These are phyloP conservation scores for Drosophila fulvimacula DNA, from an alignment of 2,888 invertebrate genomes.

Conservation along the genomic window DNA sequence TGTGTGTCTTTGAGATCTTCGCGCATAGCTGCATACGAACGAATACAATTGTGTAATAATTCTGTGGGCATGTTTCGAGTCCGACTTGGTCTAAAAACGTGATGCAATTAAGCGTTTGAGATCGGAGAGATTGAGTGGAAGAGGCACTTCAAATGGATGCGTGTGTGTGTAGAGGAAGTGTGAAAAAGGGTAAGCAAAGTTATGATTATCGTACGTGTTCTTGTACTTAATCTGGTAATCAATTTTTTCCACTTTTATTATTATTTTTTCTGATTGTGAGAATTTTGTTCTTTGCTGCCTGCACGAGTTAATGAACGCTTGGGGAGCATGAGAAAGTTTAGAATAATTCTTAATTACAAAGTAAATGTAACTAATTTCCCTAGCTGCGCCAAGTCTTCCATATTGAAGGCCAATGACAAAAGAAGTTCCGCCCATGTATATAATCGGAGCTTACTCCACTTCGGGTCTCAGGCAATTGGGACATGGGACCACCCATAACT, in stretches of 20 bases:
- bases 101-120: constrained; percentile 77
- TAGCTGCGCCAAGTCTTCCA: not conserved
- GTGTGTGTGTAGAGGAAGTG: constrained; percentile 48
- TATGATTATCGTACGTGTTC: constrained; percentile 81
- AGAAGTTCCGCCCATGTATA: constrained; percentile 4
- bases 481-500: constrained; percentile 40
- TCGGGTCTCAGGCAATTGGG: constrained; percentile 23
- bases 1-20: constrained; percentile 28
- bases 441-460: constrained; percentile 38
- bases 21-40: constrained; percentile 29
- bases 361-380: constrained; percentile 37
- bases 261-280: constrained; percentile 67
- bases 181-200: constrained; percentile 67
- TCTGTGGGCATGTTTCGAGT: constrained; percentile 42
- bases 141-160: constrained; percentile 49
- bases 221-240: constrained; percentile 66
- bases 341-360: constrained; percentile 48
- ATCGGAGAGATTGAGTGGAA: constrained; percentile 48
- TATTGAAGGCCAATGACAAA: not conserved
- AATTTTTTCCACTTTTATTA: constrained; percentile 64
- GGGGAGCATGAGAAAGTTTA: constrained; percentile 48
- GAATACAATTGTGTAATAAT: constrained; percentile 76
- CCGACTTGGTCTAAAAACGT: constrained; percentile 76
- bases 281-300: constrained; percentile 27
- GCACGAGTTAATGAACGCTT: constrained; percentile 43